Conservation (phyloP, 2,113 vertebrate genomes). For the Antennarius striatus region DNA sequence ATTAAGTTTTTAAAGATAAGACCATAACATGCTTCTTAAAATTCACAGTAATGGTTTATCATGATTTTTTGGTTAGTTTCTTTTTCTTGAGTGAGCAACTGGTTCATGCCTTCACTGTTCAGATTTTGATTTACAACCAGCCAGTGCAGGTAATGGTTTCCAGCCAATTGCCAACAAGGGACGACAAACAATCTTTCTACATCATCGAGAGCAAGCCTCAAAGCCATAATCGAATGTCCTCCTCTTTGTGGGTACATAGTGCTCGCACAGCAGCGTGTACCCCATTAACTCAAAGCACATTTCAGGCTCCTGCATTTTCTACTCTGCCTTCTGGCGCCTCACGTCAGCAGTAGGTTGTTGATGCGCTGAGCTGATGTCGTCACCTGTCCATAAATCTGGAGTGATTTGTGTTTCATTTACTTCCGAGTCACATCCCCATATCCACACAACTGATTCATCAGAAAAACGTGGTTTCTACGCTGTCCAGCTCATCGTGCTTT, state of each 20-base stretch:
- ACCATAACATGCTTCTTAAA: neutral
- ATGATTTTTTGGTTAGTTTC: neutral
- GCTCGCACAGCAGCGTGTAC: slow-evolving; percentile 31
- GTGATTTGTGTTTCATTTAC: slow-evolving; percentile 54
- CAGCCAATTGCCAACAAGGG: slow-evolving; percentile 35
- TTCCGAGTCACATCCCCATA: slow-evolving; percentile 29
- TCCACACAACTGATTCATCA: slow-evolving; percentile 28
- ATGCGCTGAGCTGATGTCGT: slow-evolving; percentile 20
- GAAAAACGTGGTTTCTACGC: slow-evolving; percentile 30
- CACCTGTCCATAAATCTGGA: slow-evolving; percentile 55
- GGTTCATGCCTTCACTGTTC: neutral
- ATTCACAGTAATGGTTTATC: no score
- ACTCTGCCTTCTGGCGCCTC: slow-evolving; percentile 13
- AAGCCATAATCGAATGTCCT: slow-evolving; percentile 42
- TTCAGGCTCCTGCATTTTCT: slow-evolving; percentile 36
- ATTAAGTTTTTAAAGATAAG: neutral
- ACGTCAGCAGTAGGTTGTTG: slow-evolving; percentile 21
- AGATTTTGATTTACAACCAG: slow-evolving; percentile 42
- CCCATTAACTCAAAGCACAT: slow-evolving; percentile 57
- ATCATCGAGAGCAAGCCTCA: slow-evolving; percentile 44
- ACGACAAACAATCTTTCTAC: slow-evolving; percentile 42
- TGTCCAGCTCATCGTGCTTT: neutral
- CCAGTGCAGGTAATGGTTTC: slow-evolving; percentile 42
- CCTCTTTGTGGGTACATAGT: slow-evolving; percentile 24
- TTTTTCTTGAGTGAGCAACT: slow-evolving; percentile 9